Evolutionary conservation across 2,797 vertebrate species (phyloP).

Genomic region (Podarcis lilfordi): DNA sequence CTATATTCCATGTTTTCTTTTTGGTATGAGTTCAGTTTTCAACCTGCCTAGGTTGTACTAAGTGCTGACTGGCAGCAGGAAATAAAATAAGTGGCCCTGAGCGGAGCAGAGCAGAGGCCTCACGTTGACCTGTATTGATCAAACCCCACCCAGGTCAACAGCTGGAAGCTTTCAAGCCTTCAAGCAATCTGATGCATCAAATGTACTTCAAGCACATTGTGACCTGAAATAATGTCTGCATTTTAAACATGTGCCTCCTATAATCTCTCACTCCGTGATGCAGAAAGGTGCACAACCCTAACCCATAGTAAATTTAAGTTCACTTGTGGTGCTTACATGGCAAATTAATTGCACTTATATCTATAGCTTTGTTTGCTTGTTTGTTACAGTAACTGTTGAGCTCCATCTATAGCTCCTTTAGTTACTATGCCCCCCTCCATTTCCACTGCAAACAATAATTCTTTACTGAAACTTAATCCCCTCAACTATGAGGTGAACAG

Average conservation of each 20-base stretch:
- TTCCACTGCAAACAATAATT: background rate
- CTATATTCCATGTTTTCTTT: background rate
- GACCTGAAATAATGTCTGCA: slow-evolving; percentile 13
- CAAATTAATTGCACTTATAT: slow-evolving; percentile 6
- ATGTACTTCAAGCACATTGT: background rate
- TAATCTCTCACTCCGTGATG: slow-evolving; percentile 30
- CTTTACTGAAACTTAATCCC: background rate
- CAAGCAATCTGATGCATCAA: slow-evolving; percentile 1
- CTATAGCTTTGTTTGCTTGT: background rate
- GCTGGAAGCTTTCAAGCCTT: slow-evolving; percentile 16
- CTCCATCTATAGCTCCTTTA: background rate
- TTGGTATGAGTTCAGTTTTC: background rate
- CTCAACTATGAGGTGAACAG: background rate
- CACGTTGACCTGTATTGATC: slow-evolving; percentile 40
- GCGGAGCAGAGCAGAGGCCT: slow-evolving; percentile 15
- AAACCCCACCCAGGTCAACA: slow-evolving; percentile 5
- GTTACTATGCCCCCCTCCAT: background rate
- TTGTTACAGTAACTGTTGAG: background rate
- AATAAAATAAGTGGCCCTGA: slow-evolving; percentile 30
- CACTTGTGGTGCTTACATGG: background rate
- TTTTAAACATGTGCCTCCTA: background rate
- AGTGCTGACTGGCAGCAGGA: slow-evolving; percentile 45
- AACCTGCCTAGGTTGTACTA: background rate
- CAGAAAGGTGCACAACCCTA: background rate
- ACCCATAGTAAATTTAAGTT: slow-evolving; percentile 23